Evolutionary conservation across 2,888 invertebrate genomes (phyloP).

Genomic region (Nomada fucata): DNA sequence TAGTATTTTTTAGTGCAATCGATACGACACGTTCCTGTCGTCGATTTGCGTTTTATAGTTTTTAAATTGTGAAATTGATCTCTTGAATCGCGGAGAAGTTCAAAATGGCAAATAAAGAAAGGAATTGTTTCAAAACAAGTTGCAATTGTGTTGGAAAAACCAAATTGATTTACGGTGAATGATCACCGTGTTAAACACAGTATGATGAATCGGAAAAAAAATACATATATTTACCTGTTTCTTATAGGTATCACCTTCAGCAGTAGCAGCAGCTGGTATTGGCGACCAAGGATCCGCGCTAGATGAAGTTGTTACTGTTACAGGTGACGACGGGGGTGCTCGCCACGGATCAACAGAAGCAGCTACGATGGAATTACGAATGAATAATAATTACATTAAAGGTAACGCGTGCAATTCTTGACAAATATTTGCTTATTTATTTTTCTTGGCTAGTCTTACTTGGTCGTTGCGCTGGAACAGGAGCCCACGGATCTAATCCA

Average conservation of each 20-base stretch:
- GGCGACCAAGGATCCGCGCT: constrained; percentile 86
- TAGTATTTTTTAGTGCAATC: too few species aligned
- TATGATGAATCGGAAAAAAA: neutral
- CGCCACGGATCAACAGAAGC: constrained; percentile 81
- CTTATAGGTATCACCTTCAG: constrained; percentile 60
- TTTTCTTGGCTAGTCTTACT: constrained; percentile 71
- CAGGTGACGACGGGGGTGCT: constrained; percentile 74
- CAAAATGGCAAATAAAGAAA: too few species aligned
- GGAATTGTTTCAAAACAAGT: too few species aligned
- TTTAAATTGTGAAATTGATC: too few species aligned
- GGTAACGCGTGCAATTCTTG: neutral
- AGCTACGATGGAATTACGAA: constrained; percentile 69
- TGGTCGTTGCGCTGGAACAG: constrained; percentile 83
- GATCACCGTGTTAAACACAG: too few species aligned
- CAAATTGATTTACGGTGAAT: too few species aligned
- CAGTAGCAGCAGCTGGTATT: constrained; percentile 76
- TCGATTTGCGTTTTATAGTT: too few species aligned
- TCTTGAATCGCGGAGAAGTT: too few species aligned
- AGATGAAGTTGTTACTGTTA: constrained; percentile 75
- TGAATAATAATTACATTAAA: constrained; percentile 3
- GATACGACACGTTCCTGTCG: too few species aligned
- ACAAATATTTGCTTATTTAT: neutral
- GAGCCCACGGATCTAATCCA: constrained; percentile 87
- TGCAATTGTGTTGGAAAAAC: too few species aligned
- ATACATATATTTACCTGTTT: constrained; percentile 46